Evolutionary conservation across 1,140 invertebrate genomes (phyloP).

Genomic region (Pectinophora gossypiella): DNA sequence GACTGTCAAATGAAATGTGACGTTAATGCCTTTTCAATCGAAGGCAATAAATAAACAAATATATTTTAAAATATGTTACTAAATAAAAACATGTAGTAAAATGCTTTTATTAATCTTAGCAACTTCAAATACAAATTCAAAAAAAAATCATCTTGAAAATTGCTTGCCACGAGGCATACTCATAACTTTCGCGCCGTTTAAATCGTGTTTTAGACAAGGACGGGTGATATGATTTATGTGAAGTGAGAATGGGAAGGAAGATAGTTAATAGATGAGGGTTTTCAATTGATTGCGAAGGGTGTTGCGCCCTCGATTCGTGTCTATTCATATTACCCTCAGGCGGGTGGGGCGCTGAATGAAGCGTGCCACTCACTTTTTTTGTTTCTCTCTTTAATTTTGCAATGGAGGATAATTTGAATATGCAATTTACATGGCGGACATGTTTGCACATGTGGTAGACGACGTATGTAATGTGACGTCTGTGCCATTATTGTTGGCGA

Average conservation of each 20-base stretch:
- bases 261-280: neutral
- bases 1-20: too few relatives aligned
- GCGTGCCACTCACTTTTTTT: neutral
- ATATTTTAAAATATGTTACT: too few relatives aligned
- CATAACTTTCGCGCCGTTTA: neutral
- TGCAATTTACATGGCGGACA: neutral
- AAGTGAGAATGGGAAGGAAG: neutral
- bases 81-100: too few relatives aligned
- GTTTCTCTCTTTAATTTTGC: neutral
- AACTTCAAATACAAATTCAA: too few relatives aligned
- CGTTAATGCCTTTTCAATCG: too few relatives aligned
- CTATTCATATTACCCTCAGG: neutral
- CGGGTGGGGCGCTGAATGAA: neutral
- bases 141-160: neutral
- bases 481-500: neutral
- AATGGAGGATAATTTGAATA: neutral
- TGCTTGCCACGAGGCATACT: neutral
- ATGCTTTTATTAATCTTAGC: too few relatives aligned
- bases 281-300: neutral
- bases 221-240: neutral
- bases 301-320: neutral
- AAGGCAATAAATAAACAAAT: too few relatives aligned
- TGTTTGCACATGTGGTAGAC: neutral
- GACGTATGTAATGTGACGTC: neutral
- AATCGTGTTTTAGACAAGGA: neutral